Evolutionary conservation across 35 echinoderm and acorn worm genomes (phyloP).

Genomic region (Ptychodera flava): DNA sequence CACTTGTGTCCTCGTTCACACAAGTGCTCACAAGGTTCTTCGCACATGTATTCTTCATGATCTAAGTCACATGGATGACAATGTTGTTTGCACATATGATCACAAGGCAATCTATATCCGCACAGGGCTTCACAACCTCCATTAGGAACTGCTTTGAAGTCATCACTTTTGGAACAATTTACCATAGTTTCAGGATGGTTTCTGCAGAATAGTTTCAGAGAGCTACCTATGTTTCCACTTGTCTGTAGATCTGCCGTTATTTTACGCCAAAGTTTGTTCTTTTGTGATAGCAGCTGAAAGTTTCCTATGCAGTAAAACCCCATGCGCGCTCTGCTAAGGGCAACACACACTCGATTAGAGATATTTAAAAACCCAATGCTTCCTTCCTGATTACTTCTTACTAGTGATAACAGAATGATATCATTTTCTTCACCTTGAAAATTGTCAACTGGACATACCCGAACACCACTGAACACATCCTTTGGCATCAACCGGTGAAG

Average conservation of each 20-base stretch:
- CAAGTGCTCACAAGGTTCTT: conserved; percentile 34
- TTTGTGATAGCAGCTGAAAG: conserved; percentile 38
- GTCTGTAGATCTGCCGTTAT: conserved; percentile 27
- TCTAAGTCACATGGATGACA: conserved; percentile 71
- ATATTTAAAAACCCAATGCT: conserved; percentile 79
- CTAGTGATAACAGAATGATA: conserved; percentile 90
- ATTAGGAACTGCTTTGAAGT: conserved; percentile 62
- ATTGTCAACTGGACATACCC: conserved; percentile 76
- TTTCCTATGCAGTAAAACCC: conserved; percentile 92
- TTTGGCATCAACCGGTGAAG: conserved; percentile 59
- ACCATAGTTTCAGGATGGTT: conserved; percentile 54
- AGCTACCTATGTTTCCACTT: conserved; percentile 23
- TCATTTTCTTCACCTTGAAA: conserved; percentile 98
- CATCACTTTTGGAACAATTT: conserved; percentile 14
- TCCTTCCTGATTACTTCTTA: conserved; percentile 79
- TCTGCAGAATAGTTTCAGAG: conserved; percentile 43
- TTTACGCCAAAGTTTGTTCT: conserved; percentile 49
- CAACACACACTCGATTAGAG: conserved; percentile 63
- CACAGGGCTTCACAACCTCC: conserved; percentile 73
- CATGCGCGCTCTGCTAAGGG: conserved; percentile 58
- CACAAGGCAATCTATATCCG: conserved; percentile 48
- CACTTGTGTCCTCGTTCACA: conserved; percentile 12
- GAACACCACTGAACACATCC: conserved; percentile 55
- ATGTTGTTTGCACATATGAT: conserved; percentile 51
- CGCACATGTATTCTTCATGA: conserved; percentile 59